These are phyloP conservation scores for Schizopygopsis malacanthus DNA, from an alignment of 2,797 vertebrate species.

Conservation along the genomic window DNA sequence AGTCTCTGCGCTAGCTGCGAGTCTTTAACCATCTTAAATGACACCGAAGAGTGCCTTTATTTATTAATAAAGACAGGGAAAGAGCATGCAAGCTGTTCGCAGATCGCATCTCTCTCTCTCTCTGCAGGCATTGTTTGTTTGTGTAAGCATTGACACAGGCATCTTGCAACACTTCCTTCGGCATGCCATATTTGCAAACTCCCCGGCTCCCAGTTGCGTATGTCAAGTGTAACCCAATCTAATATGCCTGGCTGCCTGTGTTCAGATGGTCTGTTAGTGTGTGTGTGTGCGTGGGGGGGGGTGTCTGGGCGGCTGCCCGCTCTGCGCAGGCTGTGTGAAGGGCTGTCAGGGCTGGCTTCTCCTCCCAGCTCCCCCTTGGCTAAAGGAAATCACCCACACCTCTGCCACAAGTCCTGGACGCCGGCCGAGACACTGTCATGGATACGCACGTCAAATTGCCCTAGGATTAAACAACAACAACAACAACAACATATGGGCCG, in stretches of 20 bases:
- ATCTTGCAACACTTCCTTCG: conserved; percentile 58
- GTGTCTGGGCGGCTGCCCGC: conserved; percentile 63
- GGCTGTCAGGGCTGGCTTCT: conserved; percentile 51
- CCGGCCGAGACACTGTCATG: conserved; percentile 77
- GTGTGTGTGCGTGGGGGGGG: conserved; percentile 56
- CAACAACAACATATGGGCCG: conserved; percentile 80
- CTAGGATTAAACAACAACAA: conserved; percentile 75
- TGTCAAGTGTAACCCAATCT: conserved; percentile 61
- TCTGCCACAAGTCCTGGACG: conserved; percentile 71
- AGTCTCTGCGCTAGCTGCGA: neutral
- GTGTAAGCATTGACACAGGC: conserved; percentile 58
- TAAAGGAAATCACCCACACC: conserved; percentile 60
- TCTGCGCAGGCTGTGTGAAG: conserved; percentile 57
- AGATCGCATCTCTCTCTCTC: conserved; percentile 44
- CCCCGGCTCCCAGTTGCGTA: conserved; percentile 61
- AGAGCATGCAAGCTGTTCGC: conserved; percentile 49
- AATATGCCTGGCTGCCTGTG: conserved; percentile 62
- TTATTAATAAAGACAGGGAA: conserved; percentile 51
- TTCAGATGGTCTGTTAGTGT: conserved; percentile 62
- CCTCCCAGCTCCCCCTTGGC: conserved; percentile 50
- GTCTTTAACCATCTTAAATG: conserved; percentile 65
- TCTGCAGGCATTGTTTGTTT: conserved; percentile 58
- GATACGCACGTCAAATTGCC: conserved; percentile 77
- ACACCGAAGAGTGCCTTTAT: conserved; percentile 50
- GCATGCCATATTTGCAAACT: conserved; percentile 62